Evolutionary conservation across 2,888 invertebrate species (phyloP).

Genomic region (Cantharis rustica): DNA sequence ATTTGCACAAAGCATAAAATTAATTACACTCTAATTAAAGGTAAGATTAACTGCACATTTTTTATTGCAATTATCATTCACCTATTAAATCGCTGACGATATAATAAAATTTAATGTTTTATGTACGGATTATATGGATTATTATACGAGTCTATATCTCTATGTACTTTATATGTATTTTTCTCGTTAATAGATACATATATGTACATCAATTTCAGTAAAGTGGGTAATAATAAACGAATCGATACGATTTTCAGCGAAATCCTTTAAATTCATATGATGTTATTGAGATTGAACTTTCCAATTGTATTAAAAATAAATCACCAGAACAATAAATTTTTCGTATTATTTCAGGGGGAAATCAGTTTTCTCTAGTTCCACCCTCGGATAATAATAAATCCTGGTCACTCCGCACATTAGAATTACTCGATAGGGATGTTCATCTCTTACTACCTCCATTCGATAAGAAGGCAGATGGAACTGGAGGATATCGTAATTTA

Average conservation of each 20-base stretch:
- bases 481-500: conserved; percentile 41
- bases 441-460: conserved; percentile 45
- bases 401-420: conserved; percentile 51
- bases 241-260: neutral
- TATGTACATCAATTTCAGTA: neutral
- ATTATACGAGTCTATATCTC: neutral
- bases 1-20: conserved; percentile 60
- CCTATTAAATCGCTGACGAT: neutral
- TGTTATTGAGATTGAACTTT: conserved; percentile 8
- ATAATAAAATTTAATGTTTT: neutral
- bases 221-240: neutral
- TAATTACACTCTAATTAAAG: conserved; percentile 57
- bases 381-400: conserved; percentile 35
- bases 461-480: conserved; percentile 54
- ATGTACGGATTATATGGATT: neutral
- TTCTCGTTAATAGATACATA: neutral
- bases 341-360: conserved; percentile 29
- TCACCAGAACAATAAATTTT: conserved; percentile 6
- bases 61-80: neutral
- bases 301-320: conserved; percentile 2
- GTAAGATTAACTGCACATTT: conserved; percentile 41
- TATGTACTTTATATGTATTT: neutral
- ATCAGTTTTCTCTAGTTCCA: conserved; percentile 36
- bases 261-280: conserved; percentile 1
- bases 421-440: conserved; percentile 43